These are phyloP conservation scores for Fistularia commersonii DNA, from an alignment of 2,797 vertebrate species.

Conservation along the genomic window DNA sequence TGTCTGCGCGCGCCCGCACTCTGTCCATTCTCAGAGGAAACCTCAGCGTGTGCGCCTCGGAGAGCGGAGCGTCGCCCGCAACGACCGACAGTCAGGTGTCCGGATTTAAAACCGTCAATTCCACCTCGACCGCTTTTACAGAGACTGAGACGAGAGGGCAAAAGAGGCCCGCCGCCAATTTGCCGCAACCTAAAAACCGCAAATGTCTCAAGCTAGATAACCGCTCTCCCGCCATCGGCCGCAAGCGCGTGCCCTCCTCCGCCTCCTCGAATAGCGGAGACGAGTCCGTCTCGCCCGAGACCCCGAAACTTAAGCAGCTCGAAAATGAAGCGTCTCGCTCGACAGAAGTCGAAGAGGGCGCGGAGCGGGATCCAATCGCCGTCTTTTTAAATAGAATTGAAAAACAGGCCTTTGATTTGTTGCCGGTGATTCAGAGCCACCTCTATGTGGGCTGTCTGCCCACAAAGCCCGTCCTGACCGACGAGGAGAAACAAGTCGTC, in stretches of 20 bases:
- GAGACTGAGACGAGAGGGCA: slow-evolving; percentile 74
- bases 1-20: slow-evolving; percentile 90
- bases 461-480: slow-evolving; percentile 83
- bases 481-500: slow-evolving; percentile 89
- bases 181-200: slow-evolving; percentile 72
- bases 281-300: slow-evolving; percentile 9
- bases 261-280: slow-evolving; percentile 22
- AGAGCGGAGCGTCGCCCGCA: slow-evolving; percentile 53
- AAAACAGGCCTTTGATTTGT: slow-evolving; percentile 83
- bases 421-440: slow-evolving; percentile 87
- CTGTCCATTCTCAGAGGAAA: slow-evolving; percentile 91
- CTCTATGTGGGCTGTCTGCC: slow-evolving; percentile 81
- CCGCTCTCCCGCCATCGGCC: slow-evolving; percentile 38
- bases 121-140: slow-evolving; percentile 87
- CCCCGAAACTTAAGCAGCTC: not conserved
- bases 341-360: slow-evolving; percentile 7
- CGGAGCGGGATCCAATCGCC: slow-evolving; percentile 17
- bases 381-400: slow-evolving; percentile 73
- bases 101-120: slow-evolving; percentile 84
- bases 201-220: slow-evolving; percentile 80
- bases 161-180: slow-evolving; percentile 62
- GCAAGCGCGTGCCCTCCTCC: not conserved
- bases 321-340: not conserved
- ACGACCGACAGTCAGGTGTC: slow-evolving; percentile 70
- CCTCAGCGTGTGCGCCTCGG: slow-evolving; percentile 65